These are phyloP conservation scores for Eretmochelys imbricata DNA, from an alignment of 2,113 vertebrate genomes.

Conservation along the genomic window DNA sequence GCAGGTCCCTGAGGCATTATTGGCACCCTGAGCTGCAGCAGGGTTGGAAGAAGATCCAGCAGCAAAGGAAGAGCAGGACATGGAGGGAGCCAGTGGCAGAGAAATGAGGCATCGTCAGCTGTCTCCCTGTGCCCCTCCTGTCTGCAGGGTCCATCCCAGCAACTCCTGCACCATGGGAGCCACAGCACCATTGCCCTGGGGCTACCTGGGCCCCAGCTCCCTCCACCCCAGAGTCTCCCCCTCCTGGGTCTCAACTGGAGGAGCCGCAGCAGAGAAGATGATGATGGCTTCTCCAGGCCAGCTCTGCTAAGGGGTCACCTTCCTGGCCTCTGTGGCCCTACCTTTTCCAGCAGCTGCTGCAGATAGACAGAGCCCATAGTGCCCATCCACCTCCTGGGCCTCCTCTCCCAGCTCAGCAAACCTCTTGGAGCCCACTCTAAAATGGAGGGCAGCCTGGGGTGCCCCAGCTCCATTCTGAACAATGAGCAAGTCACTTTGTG, in stretches of 20 bases:
- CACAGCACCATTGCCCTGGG: background rate
- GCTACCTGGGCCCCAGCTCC: background rate
- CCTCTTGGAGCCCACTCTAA: background rate
- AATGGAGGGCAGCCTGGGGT: background rate
- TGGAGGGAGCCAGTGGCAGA: background rate
- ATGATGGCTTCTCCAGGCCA: background rate
- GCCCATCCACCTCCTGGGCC: background rate
- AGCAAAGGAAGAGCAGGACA: background rate
- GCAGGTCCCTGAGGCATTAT: background rate
- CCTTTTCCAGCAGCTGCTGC: background rate
- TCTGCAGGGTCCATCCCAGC: background rate
- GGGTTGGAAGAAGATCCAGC: background rate
- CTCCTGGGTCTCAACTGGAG: background rate
- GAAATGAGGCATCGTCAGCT: background rate
- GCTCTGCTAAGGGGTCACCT: background rate
- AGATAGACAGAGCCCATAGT: background rate
- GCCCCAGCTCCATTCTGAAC: background rate
- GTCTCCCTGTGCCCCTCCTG: background rate
- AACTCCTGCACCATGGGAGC: background rate
- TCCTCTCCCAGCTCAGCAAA: background rate
- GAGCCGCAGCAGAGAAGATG: background rate
- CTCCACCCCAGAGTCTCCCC: background rate
- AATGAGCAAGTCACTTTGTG: background rate
- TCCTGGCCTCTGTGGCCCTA: background rate
- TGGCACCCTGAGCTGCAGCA: background rate